Evolutionary conservation across 2,113 vertebrate species (phyloP).

Genomic region (Oreocharis arfaki): DNA sequence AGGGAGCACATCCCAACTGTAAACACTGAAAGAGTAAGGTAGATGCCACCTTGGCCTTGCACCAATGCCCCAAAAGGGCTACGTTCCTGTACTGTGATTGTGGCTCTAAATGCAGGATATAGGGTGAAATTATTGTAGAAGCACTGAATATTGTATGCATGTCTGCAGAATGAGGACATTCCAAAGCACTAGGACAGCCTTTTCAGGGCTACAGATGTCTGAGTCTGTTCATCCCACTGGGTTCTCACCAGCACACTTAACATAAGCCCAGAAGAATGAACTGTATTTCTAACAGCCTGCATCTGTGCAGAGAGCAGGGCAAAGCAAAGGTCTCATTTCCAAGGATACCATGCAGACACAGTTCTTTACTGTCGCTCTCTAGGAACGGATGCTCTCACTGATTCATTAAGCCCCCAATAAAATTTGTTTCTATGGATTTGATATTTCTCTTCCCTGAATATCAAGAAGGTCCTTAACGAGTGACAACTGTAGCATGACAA

Average conservation of each 20-base stretch:
- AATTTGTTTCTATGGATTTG: constrained; percentile 65
- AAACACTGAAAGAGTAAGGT: background rate
- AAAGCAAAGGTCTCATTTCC: constrained; percentile 8
- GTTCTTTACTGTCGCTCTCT: background rate
- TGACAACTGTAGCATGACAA: background rate
- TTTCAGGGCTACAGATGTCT: background rate
- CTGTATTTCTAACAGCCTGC: background rate
- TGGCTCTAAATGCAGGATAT: background rate
- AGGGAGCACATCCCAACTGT: background rate
- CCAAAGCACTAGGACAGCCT: background rate
- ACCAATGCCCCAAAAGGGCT: background rate
- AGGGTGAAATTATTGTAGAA: background rate
- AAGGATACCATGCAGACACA: background rate
- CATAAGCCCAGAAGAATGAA: background rate
- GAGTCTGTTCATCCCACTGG: background rate
- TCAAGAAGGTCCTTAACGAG: constrained; percentile 38
- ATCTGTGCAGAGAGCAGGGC: background rate
- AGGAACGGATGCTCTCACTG: background rate
- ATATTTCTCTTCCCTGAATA: constrained; percentile 60
- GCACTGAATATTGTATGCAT: background rate
- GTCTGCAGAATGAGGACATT: background rate
- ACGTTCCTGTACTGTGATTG: background rate
- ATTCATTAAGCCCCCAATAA: constrained; percentile 53
- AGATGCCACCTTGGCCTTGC: background rate
- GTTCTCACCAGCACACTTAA: background rate